Percentiles rank a stretch among this genome's conserved stretches.
phyloP scores from a whole-genome alignment of 2,797 vertebrate genomes.

The Telmatherina bonti region DNA sequence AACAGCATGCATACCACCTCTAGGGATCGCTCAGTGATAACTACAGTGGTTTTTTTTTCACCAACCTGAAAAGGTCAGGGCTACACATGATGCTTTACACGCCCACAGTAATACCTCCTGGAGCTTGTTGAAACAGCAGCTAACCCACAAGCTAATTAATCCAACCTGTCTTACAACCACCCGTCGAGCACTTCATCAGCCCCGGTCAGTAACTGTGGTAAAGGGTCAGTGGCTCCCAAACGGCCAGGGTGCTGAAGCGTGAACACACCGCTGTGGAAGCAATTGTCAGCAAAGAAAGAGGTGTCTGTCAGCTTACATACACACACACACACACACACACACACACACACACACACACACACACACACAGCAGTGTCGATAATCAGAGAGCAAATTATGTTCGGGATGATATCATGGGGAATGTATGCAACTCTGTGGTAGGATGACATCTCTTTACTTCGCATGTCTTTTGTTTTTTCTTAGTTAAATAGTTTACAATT shows the following conservation, averaged over 20 bases:
- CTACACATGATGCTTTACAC: slow-evolving; percentile 58
- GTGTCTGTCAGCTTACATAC: slow-evolving; percentile 29
- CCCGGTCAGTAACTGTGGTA: slow-evolving; percentile 63
- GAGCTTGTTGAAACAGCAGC: slow-evolving; percentile 53
- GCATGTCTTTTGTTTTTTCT: background rate
- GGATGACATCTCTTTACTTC: background rate
- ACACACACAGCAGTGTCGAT: slow-evolving; percentile 12
- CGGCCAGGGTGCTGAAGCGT: slow-evolving; percentile 54
- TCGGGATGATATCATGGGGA: background rate
- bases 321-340: too few relatives aligned
- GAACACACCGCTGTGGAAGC: slow-evolving; percentile 57
- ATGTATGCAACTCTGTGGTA: background rate
- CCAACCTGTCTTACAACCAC: slow-evolving; percentile 71
- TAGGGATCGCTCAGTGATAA: slow-evolving; percentile 45
- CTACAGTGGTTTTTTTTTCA: slow-evolving; percentile 56
- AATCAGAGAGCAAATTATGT: slow-evolving; percentile 1
- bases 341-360: too few relatives aligned
- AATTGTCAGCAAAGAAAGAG: slow-evolving; percentile 48
- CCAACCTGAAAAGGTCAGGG: slow-evolving; percentile 63
- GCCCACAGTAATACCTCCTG: slow-evolving; percentile 56
- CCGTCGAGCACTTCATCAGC: slow-evolving; percentile 68
- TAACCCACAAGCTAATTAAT: slow-evolving; percentile 78
- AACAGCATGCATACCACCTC: slow-evolving; percentile 21
- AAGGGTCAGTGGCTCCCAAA: slow-evolving; percentile 77
- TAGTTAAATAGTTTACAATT: background rate